Percentiles rank a stretch among this genome's conserved stretches.
Conservation (phyloP, 2,113 vertebrate species). For the Neolamprologus modestus region DNA sequence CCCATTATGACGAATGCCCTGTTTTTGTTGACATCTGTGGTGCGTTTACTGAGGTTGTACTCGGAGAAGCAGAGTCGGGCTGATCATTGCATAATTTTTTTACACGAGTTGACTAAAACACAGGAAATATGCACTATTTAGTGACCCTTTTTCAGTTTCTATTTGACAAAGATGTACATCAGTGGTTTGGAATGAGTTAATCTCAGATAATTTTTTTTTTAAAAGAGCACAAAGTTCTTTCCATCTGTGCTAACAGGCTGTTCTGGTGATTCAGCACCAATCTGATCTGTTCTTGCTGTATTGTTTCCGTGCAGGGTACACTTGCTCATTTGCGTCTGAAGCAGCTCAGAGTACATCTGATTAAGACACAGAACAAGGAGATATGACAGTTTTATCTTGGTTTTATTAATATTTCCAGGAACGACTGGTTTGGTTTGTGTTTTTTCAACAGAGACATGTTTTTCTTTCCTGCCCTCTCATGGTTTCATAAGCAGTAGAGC, state of each 20-base stretch:
- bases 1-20: not conserved
- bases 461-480: not conserved
- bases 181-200: not conserved
- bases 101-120: not conserved
- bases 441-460: not conserved
- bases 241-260: not conserved
- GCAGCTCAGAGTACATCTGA: not conserved
- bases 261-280: not conserved
- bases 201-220: fast-evolving
- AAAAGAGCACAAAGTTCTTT: not conserved
- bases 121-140: not conserved
- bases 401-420: not conserved
- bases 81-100: not conserved
- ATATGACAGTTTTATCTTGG: not conserved
- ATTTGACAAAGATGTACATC: not conserved
- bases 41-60: not conserved
- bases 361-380: not conserved
- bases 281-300: not conserved
- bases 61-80: not conserved
- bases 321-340: not conserved
- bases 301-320: not conserved
- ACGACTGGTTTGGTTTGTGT: not conserved
- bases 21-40: not conserved
- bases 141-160: not conserved
- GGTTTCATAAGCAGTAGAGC: not conserved